Base-by-base conservation (phyloP, 2,113 vertebrate genomes). In the Odocoileus virginianus region DNA sequence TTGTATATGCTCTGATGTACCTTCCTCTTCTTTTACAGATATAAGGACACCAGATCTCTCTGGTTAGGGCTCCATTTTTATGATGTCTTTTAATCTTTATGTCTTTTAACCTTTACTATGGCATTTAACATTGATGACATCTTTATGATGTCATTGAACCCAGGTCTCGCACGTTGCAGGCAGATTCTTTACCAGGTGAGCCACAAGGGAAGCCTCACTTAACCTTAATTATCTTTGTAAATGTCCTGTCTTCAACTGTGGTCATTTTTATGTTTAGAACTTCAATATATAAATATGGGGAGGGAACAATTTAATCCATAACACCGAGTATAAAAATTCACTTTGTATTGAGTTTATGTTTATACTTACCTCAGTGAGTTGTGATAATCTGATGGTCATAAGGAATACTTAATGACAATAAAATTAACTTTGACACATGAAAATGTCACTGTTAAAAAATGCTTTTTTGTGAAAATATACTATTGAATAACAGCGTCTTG, bases 141-240 rank as follows among this genome's bases (percentile, higher is more conserved):
- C 33, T 67, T n/a, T 67, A n/a, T 36, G 64, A 71, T 36, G 64
- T 36, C n/a, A 71, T 71, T 2, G 10, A 36, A 36, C 4, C 64
- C 64, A 71, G 17, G 33, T 21, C 2, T 0, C 16, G 4, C 33
- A 67, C 0, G 0, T 36, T 67, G 33, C 10, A 67, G 64, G 17
- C 8, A 36, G 17, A 11, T 36, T 36, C 64, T 36, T 36, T 71
- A 71, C 33, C 17, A 67, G 8, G 33, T 36, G 33, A 67, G 64
- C 17, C 17, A 71, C n/a, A 36, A 71, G 17, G n/a, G 19, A 36
- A 71, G 64, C 64, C n/a, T 92, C 67, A 74, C 25, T 74, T 82
- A 57, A 33, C 33, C 23, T 54, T 91, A 45, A 58, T 58, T 76
- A 7, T 60, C 27, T 84, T 10, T 3, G 10, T 83, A 78, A 61